Percentiles rank a stretch among this genome's conserved stretches.
Conservation (phyloP, 2,797 vertebrate species). For the Tiaroga cobitis region DNA sequence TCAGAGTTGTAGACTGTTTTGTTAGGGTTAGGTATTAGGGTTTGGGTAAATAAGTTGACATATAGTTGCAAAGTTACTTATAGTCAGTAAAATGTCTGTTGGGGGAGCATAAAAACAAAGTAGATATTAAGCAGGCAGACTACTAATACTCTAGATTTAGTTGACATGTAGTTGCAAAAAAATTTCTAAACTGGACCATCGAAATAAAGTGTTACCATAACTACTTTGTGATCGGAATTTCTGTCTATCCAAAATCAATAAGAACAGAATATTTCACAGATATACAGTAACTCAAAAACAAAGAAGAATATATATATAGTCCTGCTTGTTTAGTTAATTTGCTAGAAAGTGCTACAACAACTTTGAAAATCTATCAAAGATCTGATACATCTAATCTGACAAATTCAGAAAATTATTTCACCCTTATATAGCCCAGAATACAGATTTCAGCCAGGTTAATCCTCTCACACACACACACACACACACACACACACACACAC, state of each 20-base stretch:
- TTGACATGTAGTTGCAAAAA: too few species aligned
- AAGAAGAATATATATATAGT: not conserved
- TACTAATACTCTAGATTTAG: too few species aligned
- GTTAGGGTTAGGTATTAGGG: not conserved
- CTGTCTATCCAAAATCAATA: not conserved
- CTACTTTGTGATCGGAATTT: not conserved
- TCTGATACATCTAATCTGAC: not conserved
- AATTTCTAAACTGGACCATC: not conserved
- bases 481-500: too few species aligned
- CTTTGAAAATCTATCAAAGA: not conserved
- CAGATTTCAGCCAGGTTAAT: constrained; percentile 20
- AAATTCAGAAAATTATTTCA: not conserved
- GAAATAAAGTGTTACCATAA: too few species aligned
- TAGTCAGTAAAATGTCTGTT: not conserved
- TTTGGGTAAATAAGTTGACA: not conserved
- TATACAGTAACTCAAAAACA: not conserved
- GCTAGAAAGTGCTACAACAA: not conserved
- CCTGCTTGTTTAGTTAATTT: not conserved
- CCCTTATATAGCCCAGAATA: not conserved
- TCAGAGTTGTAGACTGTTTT: not conserved
- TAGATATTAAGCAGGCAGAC: not conserved
- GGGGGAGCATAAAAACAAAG: not conserved
- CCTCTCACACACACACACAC: not conserved
- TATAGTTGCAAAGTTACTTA: not conserved
- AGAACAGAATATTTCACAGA: not conserved